These are phyloP conservation scores for Pseudorectes ferrugineus DNA, from an alignment of 2,113 vertebrate genomes.

Conservation along the genomic window DNA sequence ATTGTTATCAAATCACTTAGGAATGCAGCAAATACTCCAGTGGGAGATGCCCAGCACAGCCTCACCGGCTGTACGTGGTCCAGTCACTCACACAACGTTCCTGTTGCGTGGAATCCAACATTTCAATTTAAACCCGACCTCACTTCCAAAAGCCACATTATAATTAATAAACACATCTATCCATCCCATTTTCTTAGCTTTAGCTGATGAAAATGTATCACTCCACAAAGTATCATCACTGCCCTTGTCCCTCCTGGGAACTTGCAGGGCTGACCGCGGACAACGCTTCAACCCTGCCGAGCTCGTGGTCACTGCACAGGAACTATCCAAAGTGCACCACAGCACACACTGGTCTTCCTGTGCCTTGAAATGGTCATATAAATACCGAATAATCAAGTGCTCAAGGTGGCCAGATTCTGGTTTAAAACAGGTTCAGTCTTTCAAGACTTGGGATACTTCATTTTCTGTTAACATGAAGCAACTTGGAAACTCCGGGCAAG, in stretches of 20 bases:
- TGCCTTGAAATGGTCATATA: fast-evolving
- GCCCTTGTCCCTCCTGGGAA: neutral
- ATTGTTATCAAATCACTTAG: neutral
- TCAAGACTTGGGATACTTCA: neutral
- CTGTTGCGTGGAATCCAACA: neutral
- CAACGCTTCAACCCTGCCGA: fast-evolving
- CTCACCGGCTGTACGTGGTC: neutral
- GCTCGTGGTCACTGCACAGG: fast-evolving
- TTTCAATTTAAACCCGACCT: neutral
- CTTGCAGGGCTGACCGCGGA: fast-evolving
- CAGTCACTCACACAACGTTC: neutral
- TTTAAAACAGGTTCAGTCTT: neutral
- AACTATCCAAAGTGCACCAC: fast-evolving
- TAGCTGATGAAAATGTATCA: neutral
- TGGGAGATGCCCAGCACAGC: neutral
- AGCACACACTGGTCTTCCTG: fast-evolving
- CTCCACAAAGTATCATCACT: neutral
- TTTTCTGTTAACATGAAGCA: neutral
- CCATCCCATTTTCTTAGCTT: neutral
- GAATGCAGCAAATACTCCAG: neutral
- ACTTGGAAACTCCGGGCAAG: neutral
- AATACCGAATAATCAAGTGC: neutral
- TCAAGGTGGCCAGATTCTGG: neutral
- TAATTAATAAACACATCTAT: neutral
- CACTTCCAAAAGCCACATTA: neutral